Evolutionary conservation across 2,888 invertebrate genomes (phyloP).

Genomic region (Tenthredo livida): DNA sequence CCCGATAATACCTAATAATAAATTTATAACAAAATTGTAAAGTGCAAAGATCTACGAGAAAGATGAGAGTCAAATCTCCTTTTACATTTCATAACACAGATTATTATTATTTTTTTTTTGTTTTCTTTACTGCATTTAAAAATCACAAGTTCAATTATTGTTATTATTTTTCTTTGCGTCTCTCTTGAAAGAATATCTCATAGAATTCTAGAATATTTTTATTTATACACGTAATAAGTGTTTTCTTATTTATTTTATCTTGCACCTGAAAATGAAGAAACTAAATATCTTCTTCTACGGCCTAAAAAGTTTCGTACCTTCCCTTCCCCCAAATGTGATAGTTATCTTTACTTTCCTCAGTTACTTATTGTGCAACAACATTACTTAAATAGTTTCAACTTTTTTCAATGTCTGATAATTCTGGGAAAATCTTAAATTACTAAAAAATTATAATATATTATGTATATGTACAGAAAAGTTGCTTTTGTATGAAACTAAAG

Average conservation of each 20-base stretch:
- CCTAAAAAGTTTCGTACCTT: neutral
- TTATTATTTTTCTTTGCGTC: neutral
- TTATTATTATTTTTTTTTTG: too few species aligned
- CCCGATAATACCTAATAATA: slow-evolving; percentile 24
- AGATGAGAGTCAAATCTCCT: neutral
- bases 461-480: slow-evolving; percentile 67
- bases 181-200: neutral
- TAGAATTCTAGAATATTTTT: neutral
- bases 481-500: slow-evolving; percentile 68
- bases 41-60: slow-evolving; percentile 15
- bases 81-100: neutral
- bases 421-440: slow-evolving; percentile 23
- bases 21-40: slow-evolving; percentile 5
- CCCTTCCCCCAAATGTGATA: neutral
- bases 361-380: slow-evolving; percentile 24
- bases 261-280: slow-evolving; percentile 29
- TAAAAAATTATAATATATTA: slow-evolving; percentile 43
- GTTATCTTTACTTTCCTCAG: slow-evolving; percentile 1
- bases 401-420: slow-evolving; percentile 47
- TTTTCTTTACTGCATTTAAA: neutral
- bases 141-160: neutral
- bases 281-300: neutral
- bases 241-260: slow-evolving; percentile 10
- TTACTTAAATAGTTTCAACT: slow-evolving; percentile 51
- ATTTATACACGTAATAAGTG: slow-evolving; percentile 17